Evolutionary conservation across 2,113 vertebrate species (phyloP), one percentile per base, ranked within the genome.

Genomic region (Gymnobelideus leadbeateri): DNA sequence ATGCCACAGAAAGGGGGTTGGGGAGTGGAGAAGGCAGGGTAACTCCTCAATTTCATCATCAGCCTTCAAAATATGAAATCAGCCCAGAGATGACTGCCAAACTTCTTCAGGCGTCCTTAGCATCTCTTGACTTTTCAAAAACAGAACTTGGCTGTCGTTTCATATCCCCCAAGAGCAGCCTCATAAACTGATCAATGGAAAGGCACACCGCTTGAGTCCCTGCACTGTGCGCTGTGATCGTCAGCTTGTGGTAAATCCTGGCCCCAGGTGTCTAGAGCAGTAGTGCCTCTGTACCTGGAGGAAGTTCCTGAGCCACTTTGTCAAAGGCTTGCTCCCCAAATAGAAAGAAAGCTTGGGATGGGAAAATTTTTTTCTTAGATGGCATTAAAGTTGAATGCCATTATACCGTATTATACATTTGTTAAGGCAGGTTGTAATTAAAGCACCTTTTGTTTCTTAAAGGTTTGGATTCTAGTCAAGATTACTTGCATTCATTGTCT

Each of bases 391-490:
- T 49, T 61, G 57, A 96, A 94, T 93, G 94, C 95, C 47, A 46
- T 92, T 43, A 23, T 7, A 23, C 68, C n/a, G 43, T 84, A 43
- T 84, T 84, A 84, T 43, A 8, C 68, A 43, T 84, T 97, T 95
- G 94, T 68, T 97, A 98, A 95, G 96, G 92, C 90, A 96, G 92
- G 93, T 95, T 97, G 96, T 95, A 94, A 96, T 97, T 97, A 92
- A 89, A 96, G 95, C 47, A 90, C 96, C 51, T 93, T 98, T 98
- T 97, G 54, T 98, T 98, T 97, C 96, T 21, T 50, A 93, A 97
- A 92, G 96, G 97, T 97, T 98, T 97, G 94, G 92, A 98, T 97
- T 96, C 93, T 94, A 25, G 96, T 98, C 95, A 97, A 94, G 94
- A 97, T 98, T 93, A 96, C 94, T 95, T 98, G 96, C 97, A 97